Evolutionary conservation across 2,888 invertebrate genomes (phyloP).

Genomic region (Pollenia angustigena): DNA sequence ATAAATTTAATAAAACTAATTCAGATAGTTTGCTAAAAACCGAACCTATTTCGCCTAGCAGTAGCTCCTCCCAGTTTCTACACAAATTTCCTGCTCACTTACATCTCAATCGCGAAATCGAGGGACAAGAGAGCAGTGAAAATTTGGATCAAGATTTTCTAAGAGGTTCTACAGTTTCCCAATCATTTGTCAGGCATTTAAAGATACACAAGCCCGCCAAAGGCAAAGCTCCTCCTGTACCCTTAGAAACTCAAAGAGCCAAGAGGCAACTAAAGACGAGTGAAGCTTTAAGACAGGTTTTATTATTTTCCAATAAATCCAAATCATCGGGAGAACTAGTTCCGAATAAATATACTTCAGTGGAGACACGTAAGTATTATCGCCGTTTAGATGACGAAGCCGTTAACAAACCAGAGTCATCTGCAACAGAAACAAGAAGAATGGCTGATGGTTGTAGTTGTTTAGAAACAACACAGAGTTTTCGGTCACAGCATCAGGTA

Average conservation of each 20-base stretch:
- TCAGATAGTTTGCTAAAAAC: conserved; percentile 78
- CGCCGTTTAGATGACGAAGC: conserved; percentile 62
- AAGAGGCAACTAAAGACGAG: conserved; percentile 45
- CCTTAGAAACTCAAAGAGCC: conserved; percentile 65
- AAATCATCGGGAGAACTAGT: conserved; percentile 81
- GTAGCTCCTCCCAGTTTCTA: conserved; percentile 45
- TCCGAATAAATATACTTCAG: conserved; percentile 79
- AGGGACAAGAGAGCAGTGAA: conserved; percentile 70
- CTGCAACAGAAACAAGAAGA: conserved; percentile 15
- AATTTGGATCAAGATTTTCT: conserved; percentile 80
- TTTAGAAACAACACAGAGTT: neutral
- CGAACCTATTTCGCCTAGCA: conserved; percentile 25
- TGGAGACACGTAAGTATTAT: conserved; percentile 81
- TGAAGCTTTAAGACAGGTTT: conserved; percentile 60
- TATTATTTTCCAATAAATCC: conserved; percentile 78
- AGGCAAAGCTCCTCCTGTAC: conserved; percentile 77
- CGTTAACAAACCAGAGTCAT: neutral
- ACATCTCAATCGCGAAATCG: conserved; percentile 74
- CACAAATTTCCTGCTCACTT: conserved; percentile 78
- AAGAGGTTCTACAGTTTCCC: conserved; percentile 83
- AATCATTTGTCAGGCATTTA: conserved; percentile 83
- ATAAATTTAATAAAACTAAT: conserved; percentile 75
- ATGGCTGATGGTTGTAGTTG: conserved; percentile 52
- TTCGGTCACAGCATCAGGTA: neutral
- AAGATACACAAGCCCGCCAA: conserved; percentile 76